These are phyloP conservation scores for Rotaria sp. DNA, from an alignment of 2,888 invertebrate genomes.

Conservation along the genomic window DNA sequence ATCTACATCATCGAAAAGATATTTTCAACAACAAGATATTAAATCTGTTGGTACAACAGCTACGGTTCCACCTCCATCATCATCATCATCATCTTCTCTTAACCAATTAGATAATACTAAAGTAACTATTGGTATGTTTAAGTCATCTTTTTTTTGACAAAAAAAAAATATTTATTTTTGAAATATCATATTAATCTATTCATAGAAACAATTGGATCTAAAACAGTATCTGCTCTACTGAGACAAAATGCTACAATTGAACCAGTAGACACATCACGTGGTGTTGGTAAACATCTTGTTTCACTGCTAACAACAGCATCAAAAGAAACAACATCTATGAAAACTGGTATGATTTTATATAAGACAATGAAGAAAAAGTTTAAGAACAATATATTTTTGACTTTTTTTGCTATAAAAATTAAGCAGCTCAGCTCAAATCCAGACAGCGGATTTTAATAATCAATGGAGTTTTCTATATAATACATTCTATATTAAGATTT, in stretches of 20 bases:
- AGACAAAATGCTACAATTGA: slow-evolving; percentile 16
- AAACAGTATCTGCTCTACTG: slow-evolving; percentile 6
- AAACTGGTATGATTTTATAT: background rate
- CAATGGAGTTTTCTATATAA: too few relatives aligned
- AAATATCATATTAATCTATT: background rate
- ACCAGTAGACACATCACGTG: slow-evolving; percentile 26
- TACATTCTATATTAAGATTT: too few relatives aligned
- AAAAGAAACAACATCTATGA: slow-evolving; percentile 12
- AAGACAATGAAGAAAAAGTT: too few relatives aligned
- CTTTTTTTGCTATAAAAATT: too few relatives aligned
- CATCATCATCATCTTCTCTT: background rate
- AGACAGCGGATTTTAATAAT: too few relatives aligned
- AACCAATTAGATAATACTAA: slow-evolving; percentile 6
- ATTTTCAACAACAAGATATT: background rate
- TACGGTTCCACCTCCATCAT: background rate
- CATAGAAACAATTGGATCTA: slow-evolving; percentile 5
- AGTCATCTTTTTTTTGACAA: background rate
- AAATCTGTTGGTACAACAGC: background rate
- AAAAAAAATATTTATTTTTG: background rate
- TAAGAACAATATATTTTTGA: too few relatives aligned
- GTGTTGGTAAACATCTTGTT: slow-evolving; percentile 16
- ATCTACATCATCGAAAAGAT: background rate
- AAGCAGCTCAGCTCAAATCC: too few relatives aligned
- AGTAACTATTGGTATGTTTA: slow-evolving; percentile 22
- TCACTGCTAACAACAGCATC: slow-evolving; percentile 8